Conservation (phyloP, 2,113 vertebrate species). For the Malurus alboscapulatus region DNA sequence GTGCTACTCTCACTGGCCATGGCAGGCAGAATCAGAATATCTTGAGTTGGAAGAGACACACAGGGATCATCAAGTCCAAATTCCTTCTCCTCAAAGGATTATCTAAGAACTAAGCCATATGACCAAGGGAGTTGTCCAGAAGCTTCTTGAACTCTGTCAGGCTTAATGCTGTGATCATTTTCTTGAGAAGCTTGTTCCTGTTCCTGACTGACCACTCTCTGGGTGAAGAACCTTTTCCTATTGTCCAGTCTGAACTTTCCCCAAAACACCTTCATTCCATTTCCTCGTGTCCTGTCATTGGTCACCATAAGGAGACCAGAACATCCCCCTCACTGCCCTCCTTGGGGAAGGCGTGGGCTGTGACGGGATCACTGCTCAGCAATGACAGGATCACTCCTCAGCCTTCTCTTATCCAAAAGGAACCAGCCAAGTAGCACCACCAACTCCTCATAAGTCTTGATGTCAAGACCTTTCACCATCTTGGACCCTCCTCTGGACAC, state of each 20-base stretch:
- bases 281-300: rapidly evolving
- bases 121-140: not conserved
- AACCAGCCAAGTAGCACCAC: not conserved
- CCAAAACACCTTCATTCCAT: not conserved
- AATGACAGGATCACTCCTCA: not conserved
- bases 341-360: not conserved
- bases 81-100: not conserved
- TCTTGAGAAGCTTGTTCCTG: not conserved
- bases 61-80: not conserved
- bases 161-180: not conserved
- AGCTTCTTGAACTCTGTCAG: not conserved
- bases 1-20: not conserved
- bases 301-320: not conserved
- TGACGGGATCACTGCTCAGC: rapidly evolving
- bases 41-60: not conserved
- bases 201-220: rapidly evolving
- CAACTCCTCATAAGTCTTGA: rapidly evolving
- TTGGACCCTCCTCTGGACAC: not conserved
- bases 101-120: not conserved
- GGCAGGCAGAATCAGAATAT: not conserved
- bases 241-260: not conserved
- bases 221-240: not conserved
- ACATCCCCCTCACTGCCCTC: rapidly evolving
- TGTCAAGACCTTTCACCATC: not conserved
- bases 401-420: not conserved